These are phyloP conservation scores for Polypterus senegalus DNA, from an alignment of 2,113 vertebrate genomes.

Conservation along the genomic window DNA sequence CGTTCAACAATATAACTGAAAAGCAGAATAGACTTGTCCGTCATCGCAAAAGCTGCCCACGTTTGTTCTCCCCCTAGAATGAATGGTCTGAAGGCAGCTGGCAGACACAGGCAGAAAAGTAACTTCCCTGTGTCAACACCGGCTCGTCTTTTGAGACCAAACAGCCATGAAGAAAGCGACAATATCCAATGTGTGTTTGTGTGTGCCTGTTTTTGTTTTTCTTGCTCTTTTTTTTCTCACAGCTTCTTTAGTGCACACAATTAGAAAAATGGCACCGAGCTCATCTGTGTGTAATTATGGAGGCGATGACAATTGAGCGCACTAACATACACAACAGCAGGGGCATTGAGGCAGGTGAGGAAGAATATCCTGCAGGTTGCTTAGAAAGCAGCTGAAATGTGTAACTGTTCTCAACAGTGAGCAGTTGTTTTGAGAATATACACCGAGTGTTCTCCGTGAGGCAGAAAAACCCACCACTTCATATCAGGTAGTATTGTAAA, in stretches of 20 bases:
- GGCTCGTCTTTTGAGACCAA: slow-evolving; percentile 48
- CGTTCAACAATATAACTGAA: slow-evolving; percentile 46
- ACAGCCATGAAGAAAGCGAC: slow-evolving; percentile 43
- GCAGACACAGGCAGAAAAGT: slow-evolving; percentile 62
- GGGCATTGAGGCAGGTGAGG: slow-evolving; percentile 42
- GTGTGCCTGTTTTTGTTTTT: slow-evolving; percentile 25
- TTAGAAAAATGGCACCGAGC: slow-evolving; percentile 39
- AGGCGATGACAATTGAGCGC: slow-evolving; percentile 58
- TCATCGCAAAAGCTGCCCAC: slow-evolving; percentile 57
- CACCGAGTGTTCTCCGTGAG: too few relatives aligned
- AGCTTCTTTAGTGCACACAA: slow-evolving; percentile 43
- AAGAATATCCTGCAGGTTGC: slow-evolving; percentile 22
- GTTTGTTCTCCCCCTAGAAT: slow-evolving; percentile 56
- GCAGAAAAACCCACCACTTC: too few relatives aligned
- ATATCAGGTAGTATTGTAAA: too few relatives aligned
- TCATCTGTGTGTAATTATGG: slow-evolving; percentile 51
- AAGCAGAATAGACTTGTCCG: slow-evolving; percentile 71
- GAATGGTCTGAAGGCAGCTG: slow-evolving; percentile 63
- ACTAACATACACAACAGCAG: slow-evolving; percentile 45
- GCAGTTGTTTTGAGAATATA: too few relatives aligned
- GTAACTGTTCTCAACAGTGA: too few relatives aligned
- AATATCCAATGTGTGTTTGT: slow-evolving; percentile 31
- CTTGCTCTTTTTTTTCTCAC: slow-evolving; percentile 34
- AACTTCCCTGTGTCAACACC: slow-evolving; percentile 66
- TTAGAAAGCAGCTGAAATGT: neutral